Evolutionary conservation across 2,888 invertebrate genomes (phyloP).

Genomic region (Drosophila stalkeri): DNA sequence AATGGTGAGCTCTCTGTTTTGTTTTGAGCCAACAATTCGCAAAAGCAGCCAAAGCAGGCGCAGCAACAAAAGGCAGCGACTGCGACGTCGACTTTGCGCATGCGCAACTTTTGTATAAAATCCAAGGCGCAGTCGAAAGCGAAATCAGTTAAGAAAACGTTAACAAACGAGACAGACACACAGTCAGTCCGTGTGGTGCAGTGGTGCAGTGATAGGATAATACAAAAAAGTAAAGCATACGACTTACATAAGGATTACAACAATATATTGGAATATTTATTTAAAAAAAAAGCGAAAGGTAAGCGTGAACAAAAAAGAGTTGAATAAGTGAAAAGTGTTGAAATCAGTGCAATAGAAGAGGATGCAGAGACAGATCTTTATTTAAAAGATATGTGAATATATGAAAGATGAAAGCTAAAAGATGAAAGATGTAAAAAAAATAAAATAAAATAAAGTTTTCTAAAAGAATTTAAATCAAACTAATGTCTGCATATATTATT

Average conservation of each 20-base stretch:
- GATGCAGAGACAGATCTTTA: background rate
- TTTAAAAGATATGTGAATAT: background rate
- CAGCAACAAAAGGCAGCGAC: conserved; percentile 6
- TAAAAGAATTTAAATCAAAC: background rate
- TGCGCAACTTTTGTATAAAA: conserved; percentile 81
- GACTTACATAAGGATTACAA: conserved; percentile 73
- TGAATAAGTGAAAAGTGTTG: conserved; percentile 7
- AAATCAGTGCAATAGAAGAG: conserved; percentile 3
- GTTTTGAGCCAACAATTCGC: conserved; percentile 74
- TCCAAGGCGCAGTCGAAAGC: conserved; percentile 65
- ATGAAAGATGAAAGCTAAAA: background rate
- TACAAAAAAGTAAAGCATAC: conserved; percentile 19
- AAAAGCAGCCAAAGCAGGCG: conserved; percentile 22
- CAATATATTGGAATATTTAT: conserved; percentile 58
- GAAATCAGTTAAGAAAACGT: conserved; percentile 81
- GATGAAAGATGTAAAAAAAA: background rate
- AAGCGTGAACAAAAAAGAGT: conserved; percentile 26
- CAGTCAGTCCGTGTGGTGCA: conserved; percentile 30
- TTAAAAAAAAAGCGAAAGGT: conserved; percentile 58
- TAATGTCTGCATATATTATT: too few relatives aligned
- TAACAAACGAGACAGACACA: conserved; percentile 62
- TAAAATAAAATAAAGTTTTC: background rate
- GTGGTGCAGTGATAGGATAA: conserved; percentile 71
- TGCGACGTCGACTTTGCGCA: conserved; percentile 55
- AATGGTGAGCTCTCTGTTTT: conserved; percentile 50